Conservation (phyloP, 1,140 invertebrate genomes). For the Bombus confusus region DNA sequence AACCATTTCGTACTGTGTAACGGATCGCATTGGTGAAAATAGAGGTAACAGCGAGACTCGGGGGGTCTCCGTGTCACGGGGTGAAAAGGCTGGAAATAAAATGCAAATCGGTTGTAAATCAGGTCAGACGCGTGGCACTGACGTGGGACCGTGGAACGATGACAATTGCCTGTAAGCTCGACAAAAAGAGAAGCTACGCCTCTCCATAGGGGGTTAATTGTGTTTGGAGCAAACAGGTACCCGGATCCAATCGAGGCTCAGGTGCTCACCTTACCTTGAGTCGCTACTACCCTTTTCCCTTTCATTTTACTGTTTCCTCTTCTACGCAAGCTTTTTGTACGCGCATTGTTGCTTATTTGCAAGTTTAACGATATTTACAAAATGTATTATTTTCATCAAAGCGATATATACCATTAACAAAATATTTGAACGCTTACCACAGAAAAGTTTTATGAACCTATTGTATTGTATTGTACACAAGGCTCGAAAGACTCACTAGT, state of each 20-base stretch:
- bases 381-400: not conserved
- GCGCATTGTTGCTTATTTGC: not conserved
- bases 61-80: conserved; percentile 5
- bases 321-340: not conserved
- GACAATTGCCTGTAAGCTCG: conserved; percentile 7
- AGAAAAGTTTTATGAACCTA: no score
- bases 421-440: no score
- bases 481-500: fast-evolving
- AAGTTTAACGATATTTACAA: not conserved
- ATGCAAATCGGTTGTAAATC: conserved; percentile 72
- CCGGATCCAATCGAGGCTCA: conserved; percentile 38
- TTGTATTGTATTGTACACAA: no score
- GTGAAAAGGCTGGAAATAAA: conserved; percentile 39
- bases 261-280: conserved; percentile 32
- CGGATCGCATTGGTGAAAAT: conserved; percentile 41
- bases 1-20: conserved; percentile 10
- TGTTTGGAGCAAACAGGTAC: conserved; percentile 69
- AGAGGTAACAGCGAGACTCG: not conserved
- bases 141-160: conserved; percentile 36
- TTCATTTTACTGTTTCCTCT: not conserved
- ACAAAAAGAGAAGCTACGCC: conserved; percentile 23
- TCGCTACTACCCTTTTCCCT: not conserved
- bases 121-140: conserved; percentile 67
- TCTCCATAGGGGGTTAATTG: conserved; percentile 63
- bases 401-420: not conserved